A percentile compares a stretch with the other conserved stretches of the same genome.
These are phyloP conservation scores for Calameuta filiformis DNA, from an alignment of 2,888 invertebrate species.

Conservation along the genomic window DNA sequence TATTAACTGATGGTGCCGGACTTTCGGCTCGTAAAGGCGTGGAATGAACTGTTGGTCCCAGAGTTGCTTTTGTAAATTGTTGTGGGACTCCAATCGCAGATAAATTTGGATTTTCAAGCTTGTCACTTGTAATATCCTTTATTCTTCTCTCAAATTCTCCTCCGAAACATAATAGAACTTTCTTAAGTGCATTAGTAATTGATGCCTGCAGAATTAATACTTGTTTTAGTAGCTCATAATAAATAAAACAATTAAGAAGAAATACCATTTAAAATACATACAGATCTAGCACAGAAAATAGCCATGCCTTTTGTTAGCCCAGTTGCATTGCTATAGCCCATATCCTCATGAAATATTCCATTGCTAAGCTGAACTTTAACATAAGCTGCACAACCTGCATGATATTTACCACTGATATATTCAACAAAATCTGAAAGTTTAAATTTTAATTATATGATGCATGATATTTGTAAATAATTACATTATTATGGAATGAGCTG, in stretches of 20 bases:
- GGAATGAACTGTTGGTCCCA: background rate
- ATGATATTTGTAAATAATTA: background rate
- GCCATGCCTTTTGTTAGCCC: conserved; percentile 37
- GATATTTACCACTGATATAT: conserved; percentile 38
- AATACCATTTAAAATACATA: conserved; percentile 15
- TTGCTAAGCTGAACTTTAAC: conserved; percentile 41
- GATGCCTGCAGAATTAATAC: conserved; percentile 33
- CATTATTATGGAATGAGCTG: background rate
- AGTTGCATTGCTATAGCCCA: conserved; percentile 42
- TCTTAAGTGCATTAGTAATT: conserved; percentile 39
- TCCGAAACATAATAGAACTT: conserved; percentile 40
- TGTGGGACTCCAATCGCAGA: background rate
- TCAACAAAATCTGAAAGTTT: conserved; percentile 41
- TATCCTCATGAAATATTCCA: conserved; percentile 43
- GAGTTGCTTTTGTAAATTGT: background rate
- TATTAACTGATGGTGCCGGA: background rate
- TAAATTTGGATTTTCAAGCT: background rate
- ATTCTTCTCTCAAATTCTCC: conserved; percentile 25
- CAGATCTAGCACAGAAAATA: conserved; percentile 39
- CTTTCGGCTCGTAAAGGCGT: background rate
- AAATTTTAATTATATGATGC: no score
- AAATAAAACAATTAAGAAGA: background rate
- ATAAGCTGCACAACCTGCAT: conserved; percentile 42
- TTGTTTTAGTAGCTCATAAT: background rate
- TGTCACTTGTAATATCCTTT: conserved; percentile 8